phyloP scores from a whole-genome alignment of 2,113 vertebrate species.

The Lonchura striata region DNA sequence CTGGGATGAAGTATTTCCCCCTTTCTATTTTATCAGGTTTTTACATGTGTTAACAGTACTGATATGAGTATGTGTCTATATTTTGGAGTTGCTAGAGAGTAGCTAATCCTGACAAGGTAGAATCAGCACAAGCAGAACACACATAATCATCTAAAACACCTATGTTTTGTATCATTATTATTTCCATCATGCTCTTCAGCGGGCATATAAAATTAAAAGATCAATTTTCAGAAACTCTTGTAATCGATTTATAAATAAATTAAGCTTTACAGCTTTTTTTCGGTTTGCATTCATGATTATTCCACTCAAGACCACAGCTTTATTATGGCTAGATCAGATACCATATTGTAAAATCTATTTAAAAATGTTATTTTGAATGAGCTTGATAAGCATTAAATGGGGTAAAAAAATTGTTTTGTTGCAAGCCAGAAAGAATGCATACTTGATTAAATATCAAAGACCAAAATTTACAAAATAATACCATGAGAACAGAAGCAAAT shows the following conservation, averaged over 20 bases:
- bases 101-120: not conserved
- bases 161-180: not conserved
- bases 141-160: not conserved
- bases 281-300: not conserved
- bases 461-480: conserved; percentile 26
- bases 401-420: conserved; percentile 2
- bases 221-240: conserved; percentile 3
- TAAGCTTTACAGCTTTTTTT: conserved; percentile 28
- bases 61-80: not conserved
- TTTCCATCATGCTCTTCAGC: not conserved
- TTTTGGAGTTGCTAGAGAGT: not conserved
- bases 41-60: not conserved
- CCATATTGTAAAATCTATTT: not conserved
- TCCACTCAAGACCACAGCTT: not conserved
- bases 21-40: not conserved
- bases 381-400: conserved; percentile 6
- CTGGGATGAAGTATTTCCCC: not conserved
- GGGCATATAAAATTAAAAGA: conserved; percentile 8
- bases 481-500: conserved; percentile 1
- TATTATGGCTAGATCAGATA: conserved; percentile 1
- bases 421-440: not conserved
- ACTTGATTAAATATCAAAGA: conserved; percentile 46
- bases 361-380: not conserved
- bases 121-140: not conserved
- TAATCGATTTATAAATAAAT: conserved; percentile 54